Percentiles rank a stretch among this genome's conserved stretches.
phyloP scores from a whole-genome alignment of 2,113 vertebrate species.

The Proteles cristata region DNA sequence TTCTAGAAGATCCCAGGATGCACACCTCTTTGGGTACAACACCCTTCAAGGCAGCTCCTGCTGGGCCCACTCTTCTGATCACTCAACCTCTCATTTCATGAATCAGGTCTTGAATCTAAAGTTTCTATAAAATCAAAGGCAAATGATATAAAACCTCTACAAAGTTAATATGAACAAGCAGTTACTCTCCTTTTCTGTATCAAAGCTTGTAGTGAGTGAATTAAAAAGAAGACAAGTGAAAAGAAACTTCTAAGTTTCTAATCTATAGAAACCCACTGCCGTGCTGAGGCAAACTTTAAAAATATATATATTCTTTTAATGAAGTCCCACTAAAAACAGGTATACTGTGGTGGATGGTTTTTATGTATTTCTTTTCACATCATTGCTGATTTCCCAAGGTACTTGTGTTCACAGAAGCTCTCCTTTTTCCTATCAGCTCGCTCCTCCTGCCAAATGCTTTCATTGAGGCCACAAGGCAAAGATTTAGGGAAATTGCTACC shows the following conservation, averaged over 20 bases:
- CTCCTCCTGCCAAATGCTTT: conserved; percentile 64
- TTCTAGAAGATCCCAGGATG: background rate
- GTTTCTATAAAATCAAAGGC: conserved; percentile 19
- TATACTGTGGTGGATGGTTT: conserved; percentile 56
- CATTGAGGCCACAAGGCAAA: conserved; percentile 61
- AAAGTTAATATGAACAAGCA: background rate
- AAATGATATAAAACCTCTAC: background rate
- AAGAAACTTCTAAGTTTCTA: conserved; percentile 62
- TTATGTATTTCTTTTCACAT: conserved; percentile 73
- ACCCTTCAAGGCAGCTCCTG: background rate
- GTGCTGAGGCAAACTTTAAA: conserved; percentile 58
- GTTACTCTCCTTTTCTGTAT: background rate
- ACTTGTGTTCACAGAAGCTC: conserved; percentile 55
- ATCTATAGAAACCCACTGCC: conserved; percentile 27
- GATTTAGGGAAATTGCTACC: conserved; percentile 65
- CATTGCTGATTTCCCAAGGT: conserved; percentile 72
- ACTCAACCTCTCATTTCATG: conserved; percentile 13
- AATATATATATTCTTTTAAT: conserved; percentile 64
- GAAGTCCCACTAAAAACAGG: conserved; percentile 70
- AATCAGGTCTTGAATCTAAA: conserved; percentile 20
- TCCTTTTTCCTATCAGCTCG: background rate
- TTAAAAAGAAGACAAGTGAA: conserved; percentile 55
- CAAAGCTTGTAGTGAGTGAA: background rate
- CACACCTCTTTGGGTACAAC: background rate
- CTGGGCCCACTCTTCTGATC: background rate